Evolutionary conservation across 2,888 invertebrate species (phyloP).

Genomic region (Rotaria socialis): DNA sequence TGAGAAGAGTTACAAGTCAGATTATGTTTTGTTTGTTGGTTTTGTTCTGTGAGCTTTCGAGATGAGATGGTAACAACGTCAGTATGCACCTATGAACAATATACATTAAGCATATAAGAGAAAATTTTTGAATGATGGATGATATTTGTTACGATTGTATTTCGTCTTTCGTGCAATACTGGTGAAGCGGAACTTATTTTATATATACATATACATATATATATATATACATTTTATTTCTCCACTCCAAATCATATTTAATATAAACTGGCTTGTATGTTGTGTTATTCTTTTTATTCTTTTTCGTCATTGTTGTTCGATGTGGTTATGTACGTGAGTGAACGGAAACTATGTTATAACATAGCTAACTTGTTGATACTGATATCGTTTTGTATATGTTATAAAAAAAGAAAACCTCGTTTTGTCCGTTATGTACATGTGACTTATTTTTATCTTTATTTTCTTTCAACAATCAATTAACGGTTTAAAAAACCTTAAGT

Average conservation of each 20-base stretch:
- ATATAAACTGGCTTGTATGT: background rate
- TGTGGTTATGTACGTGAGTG: background rate
- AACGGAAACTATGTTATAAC: background rate
- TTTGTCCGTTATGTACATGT: background rate
- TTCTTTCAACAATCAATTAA: constrained; percentile 1
- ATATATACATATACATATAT: background rate
- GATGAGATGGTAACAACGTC: background rate
- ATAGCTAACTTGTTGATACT: background rate
- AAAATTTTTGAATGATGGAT: background rate
- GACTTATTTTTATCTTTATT: background rate
- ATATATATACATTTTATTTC: background rate
- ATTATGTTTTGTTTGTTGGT: background rate
- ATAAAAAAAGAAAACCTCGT: background rate
- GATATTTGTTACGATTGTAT: background rate
- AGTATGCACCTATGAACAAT: background rate
- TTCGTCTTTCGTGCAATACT: constrained; percentile 29
- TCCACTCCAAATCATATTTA: background rate
- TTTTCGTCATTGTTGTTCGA: background rate
- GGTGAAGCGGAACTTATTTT: background rate
- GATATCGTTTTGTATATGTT: background rate
- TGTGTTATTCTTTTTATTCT: background rate
- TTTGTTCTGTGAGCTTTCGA: background rate
- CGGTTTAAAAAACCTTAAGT: background rate
- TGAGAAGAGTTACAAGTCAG: constrained; percentile 13
- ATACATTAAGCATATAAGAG: background rate